Base-by-base conservation (phyloP, 1,140 invertebrate genomes). In the Zaprionus camerounensis region DNA sequence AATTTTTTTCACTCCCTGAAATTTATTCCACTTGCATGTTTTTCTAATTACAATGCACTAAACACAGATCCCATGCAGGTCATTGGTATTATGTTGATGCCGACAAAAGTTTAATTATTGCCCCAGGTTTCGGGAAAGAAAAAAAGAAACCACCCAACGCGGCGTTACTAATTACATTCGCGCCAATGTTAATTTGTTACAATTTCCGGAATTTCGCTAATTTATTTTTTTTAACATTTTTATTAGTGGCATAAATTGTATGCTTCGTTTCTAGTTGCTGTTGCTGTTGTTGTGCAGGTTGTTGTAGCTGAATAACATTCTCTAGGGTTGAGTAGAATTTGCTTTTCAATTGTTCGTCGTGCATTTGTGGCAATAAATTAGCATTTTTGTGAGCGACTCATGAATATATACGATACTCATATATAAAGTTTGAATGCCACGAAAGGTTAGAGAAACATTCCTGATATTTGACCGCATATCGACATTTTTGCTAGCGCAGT, bases 121-220 rank as follows among this genome's bases (percentile, higher is more conserved):
- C 55, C 55, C 69, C 51, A 53, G 41, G 71, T 70, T 67, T 64
- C 28, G 63, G 57, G 34, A 31, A 44, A 46, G 58, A 41, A 67
- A 66, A 62, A 56, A 65, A 55, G 58, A 44, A 62, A 59, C 46
- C 46, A 58, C 28, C 76, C 72, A 81, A 64, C 73, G 53, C 59
- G 68, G 80, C 87, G 76, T 84, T 87, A 91, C 87, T 91, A 91
- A 91, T 91, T 91, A 88, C 76, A 85, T 90, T 90, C 83, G 81
- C 78, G 66, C 78, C 77, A 77, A 83, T 91, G 87, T 79, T 87
- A 91, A 91, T 91, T 91, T 91, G 83, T 82, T 82, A 91, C 87
- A 87, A 91, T 91, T 91, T 91, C 87, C 87, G 87, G 87, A 83
- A 79, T 74, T 91, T 91, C 80, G 87, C 88, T 91, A 82, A 91